Conservation (phyloP, 2,888 invertebrate genomes). For the Tetheella fluctuosa region DNA sequence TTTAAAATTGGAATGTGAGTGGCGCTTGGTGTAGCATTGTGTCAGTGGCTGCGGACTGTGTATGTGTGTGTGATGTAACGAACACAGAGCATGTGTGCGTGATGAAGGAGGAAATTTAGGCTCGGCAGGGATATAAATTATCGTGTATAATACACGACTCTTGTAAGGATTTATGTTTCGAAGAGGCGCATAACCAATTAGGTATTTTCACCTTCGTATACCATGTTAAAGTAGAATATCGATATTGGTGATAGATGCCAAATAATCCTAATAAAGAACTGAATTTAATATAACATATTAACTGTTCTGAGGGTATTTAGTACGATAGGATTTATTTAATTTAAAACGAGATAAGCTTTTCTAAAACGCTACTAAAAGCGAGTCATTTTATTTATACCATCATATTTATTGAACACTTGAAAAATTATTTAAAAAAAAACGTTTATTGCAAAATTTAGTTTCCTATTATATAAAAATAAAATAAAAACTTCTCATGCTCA, state of each 20-base stretch:
- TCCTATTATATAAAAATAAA: slow-evolving; percentile 27
- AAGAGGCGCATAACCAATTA: slow-evolving; percentile 72
- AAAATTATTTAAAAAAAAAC: slow-evolving; percentile 34
- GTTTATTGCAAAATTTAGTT: slow-evolving; percentile 24
- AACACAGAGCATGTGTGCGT: slow-evolving; percentile 58
- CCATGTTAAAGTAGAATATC: slow-evolving; percentile 78
- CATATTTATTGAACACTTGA: slow-evolving; percentile 38
- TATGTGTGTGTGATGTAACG: slow-evolving; percentile 25
- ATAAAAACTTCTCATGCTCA: slow-evolving; percentile 57
- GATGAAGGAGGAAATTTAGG: slow-evolving; percentile 74
- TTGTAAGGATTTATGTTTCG: slow-evolving; percentile 66
- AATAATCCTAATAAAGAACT: slow-evolving; percentile 84
- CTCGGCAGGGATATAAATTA: slow-evolving; percentile 76
- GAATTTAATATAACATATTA: slow-evolving; percentile 83
- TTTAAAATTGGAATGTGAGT: slow-evolving; percentile 48
- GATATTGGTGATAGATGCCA: slow-evolving; percentile 83
- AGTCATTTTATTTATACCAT: slow-evolving; percentile 54
- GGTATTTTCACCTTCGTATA: slow-evolving; percentile 80
- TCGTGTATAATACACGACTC: slow-evolving; percentile 51
- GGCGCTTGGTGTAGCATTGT: slow-evolving; percentile 47
- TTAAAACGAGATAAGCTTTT: slow-evolving; percentile 50
- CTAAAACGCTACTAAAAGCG: slow-evolving; percentile 39
- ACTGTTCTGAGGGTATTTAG: slow-evolving; percentile 83
- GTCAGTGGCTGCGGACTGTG: slow-evolving; percentile 31
- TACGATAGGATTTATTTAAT: slow-evolving; percentile 73